Evolutionary conservation across 2,113 vertebrate species (phyloP).

Genomic region (Dissostichus mawsoni): DNA sequence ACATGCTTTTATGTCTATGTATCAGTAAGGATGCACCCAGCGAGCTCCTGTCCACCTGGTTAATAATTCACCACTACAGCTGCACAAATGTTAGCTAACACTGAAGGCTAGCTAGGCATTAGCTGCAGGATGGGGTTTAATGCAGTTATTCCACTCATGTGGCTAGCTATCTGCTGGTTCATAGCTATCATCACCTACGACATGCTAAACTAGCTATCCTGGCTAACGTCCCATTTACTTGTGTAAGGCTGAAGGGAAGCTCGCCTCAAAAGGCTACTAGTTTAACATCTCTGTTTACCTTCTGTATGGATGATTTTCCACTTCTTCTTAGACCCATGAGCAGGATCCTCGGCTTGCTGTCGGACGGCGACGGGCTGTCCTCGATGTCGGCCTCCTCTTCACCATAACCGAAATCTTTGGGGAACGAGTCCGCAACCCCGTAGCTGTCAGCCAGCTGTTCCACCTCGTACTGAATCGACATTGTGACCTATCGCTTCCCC

Average conservation of each 20-base stretch:
- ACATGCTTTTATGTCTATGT: constrained; percentile 49
- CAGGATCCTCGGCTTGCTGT: constrained; percentile 95
- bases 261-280: constrained; percentile 29
- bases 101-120: not conserved
- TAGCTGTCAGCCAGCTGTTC: constrained; percentile 92
- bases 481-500: constrained; percentile 82
- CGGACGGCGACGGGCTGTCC: constrained; percentile 85
- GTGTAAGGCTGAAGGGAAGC: constrained; percentile 5
- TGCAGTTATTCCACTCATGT: not conserved
- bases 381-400: constrained; percentile 94
- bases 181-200: constrained; percentile 20
- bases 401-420: constrained; percentile 96
- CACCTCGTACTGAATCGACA: constrained; percentile 96
- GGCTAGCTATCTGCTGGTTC: not conserved
- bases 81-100: constrained; percentile 7
- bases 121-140: not conserved
- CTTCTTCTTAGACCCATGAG: constrained; percentile 96
- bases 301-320: constrained; percentile 98
- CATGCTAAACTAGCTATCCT: constrained; percentile 54
- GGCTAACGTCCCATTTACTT: constrained; percentile 45
- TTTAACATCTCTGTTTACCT: constrained; percentile 82
- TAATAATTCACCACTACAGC: constrained; percentile 57
- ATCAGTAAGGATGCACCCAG: constrained; percentile 38
- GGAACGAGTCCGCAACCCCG: constrained; percentile 92
- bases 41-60: constrained; percentile 37